phyloP scores from a whole-genome alignment of 2,888 invertebrate species.

The Nycteola revayana region DNA sequence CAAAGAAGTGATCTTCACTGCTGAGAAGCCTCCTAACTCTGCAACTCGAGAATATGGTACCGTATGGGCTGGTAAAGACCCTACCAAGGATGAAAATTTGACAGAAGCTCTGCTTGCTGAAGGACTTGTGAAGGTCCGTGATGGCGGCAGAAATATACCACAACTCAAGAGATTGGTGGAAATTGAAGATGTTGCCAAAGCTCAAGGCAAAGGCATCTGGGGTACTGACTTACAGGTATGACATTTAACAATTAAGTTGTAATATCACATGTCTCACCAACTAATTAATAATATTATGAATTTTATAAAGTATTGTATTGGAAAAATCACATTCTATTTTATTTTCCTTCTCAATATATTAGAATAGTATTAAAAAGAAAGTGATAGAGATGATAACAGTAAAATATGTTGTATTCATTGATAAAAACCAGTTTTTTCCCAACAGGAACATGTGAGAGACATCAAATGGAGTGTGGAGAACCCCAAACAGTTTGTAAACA shows the following conservation, averaged over 20 bases:
- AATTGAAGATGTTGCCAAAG: slow-evolving; percentile 94
- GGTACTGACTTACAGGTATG: slow-evolving; percentile 65
- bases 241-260: no score
- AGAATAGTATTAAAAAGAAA: no score
- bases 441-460: slow-evolving; percentile 88
- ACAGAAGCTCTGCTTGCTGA: slow-evolving; percentile 94
- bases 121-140: slow-evolving; percentile 92
- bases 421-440: not conserved
- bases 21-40: slow-evolving; percentile 91
- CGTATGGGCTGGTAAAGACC: slow-evolving; percentile 92
- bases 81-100: slow-evolving; percentile 90
- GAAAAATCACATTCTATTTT: no score
- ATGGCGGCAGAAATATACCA: slow-evolving; percentile 80
- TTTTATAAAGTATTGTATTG: no score
- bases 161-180: slow-evolving; percentile 88
- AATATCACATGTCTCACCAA: no score
- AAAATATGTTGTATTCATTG: no score
- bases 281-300: no score
- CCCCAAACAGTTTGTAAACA: slow-evolving; percentile 86
- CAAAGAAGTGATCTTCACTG: slow-evolving; percentile 92
- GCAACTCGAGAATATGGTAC: slow-evolving; percentile 93
- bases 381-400: no score
- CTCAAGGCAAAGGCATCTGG: slow-evolving; percentile 94
- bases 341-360: no score
- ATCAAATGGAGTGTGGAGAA: slow-evolving; percentile 96